Conservation (phyloP, 2,888 invertebrate genomes). For the Diogma glabrata region DNA sequence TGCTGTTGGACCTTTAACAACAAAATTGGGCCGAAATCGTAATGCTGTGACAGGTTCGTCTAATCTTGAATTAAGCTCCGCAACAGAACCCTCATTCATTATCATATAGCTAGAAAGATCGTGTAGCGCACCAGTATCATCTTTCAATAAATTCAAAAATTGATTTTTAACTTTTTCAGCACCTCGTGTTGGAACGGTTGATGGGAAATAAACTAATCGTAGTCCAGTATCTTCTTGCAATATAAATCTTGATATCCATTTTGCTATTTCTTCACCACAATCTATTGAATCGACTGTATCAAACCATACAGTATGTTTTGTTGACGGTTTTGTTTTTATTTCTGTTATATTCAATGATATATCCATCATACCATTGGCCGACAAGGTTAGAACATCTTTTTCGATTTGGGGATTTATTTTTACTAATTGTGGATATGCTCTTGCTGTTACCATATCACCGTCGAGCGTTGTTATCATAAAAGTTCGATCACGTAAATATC, state of each 20-base stretch:
- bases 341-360: slow-evolving; percentile 40
- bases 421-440: slow-evolving; percentile 43
- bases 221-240: slow-evolving; percentile 39
- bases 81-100: slow-evolving; percentile 50
- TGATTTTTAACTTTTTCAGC: slow-evolving; percentile 26
- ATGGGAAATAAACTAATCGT: slow-evolving; percentile 46
- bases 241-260: slow-evolving; percentile 54
- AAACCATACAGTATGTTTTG: slow-evolving; percentile 43
- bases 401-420: slow-evolving; percentile 40
- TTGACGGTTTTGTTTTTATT: slow-evolving; percentile 28
- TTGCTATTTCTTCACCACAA: slow-evolving; percentile 57
- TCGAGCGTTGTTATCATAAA: slow-evolving; percentile 46
- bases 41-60: slow-evolving; percentile 39
- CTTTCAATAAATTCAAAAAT: slow-evolving; percentile 23
- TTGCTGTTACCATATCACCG: slow-evolving; percentile 45
- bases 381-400: slow-evolving; percentile 40
- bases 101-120: slow-evolving; percentile 53
- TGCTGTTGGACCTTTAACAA: slow-evolving; percentile 44
- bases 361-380: slow-evolving; percentile 43
- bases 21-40: slow-evolving; percentile 55
- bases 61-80: slow-evolving; percentile 48
- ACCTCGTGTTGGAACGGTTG: slow-evolving; percentile 28
- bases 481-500: slow-evolving; percentile 45
- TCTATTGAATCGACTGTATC: slow-evolving; percentile 49
- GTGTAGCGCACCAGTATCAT: slow-evolving; percentile 41